Conservation (phyloP, 30 jellyfish, hydroid and myxozoan genomes). For the Turritopsis dohrnii region DNA sequence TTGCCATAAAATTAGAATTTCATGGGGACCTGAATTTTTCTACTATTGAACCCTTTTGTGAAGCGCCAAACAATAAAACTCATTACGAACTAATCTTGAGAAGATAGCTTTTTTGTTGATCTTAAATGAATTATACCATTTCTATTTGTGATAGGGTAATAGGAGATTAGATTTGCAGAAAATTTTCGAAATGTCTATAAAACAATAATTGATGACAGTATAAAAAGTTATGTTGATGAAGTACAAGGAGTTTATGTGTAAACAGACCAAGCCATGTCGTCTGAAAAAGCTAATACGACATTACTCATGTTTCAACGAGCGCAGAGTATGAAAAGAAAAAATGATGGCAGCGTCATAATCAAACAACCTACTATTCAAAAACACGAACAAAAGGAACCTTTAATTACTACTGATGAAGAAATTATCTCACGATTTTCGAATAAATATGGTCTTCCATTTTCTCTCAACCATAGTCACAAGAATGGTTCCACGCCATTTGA, state of each 20-base stretch:
- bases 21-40: not conserved
- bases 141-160: not conserved
- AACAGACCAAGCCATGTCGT: conserved; percentile 1
- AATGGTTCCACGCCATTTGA: not conserved
- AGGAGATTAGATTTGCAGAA: not conserved
- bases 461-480: conserved; percentile 26
- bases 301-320: conserved; percentile 39
- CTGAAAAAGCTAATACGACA: not conserved
- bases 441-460: conserved; percentile 34
- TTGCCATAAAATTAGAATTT: not conserved
- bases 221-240: not conserved
- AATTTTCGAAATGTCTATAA: not conserved
- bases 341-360: conserved; percentile 37
- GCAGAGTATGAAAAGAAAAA: conserved; percentile 17
- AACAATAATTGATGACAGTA: not conserved
- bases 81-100: not conserved
- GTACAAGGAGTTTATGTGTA: not conserved
- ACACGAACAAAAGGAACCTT: conserved; percentile 25
- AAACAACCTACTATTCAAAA: conserved; percentile 3
- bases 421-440: conserved; percentile 8
- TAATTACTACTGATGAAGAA: not conserved
- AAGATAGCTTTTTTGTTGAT: not conserved
- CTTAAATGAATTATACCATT: not conserved
- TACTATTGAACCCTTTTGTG: not conserved
- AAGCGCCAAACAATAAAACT: not conserved